Percentiles rank a stretch among this genome's conserved stretches.
Conservation (phyloP, 1,140 invertebrate species). For the Drosophila oshimai region DNA sequence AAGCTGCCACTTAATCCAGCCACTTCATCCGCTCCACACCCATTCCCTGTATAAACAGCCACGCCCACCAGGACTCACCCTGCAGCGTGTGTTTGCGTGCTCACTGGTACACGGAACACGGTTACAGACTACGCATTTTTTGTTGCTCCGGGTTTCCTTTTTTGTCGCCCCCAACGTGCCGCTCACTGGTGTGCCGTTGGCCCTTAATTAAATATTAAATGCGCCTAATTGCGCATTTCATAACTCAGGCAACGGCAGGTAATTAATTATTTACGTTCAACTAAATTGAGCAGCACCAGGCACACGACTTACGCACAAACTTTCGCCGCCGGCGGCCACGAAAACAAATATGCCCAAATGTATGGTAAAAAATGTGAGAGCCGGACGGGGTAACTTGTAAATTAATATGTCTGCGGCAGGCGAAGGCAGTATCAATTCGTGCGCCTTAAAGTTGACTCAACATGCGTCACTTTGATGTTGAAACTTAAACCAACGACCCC, state of each 20-base stretch:
- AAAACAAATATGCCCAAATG: constrained; percentile 30
- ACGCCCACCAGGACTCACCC: constrained; percentile 2
- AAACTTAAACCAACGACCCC: constrained; percentile 10
- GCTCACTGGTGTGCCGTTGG: constrained; percentile 55
- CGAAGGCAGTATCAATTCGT: constrained; percentile 6
- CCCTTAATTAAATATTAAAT: constrained; percentile 81
- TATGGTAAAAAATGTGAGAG: constrained; percentile 25
- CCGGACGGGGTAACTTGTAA: constrained; percentile 2
- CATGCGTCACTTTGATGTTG: constrained; percentile 39
- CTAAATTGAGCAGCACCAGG: constrained; percentile 70
- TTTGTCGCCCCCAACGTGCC: constrained; percentile 10
- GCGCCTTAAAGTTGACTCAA: constrained; percentile 24
- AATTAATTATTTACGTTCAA: constrained; percentile 79
- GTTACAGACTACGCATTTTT: constrained; percentile 20
- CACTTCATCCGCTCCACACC: constrained; percentile 46
- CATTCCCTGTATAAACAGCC: constrained; percentile 10
- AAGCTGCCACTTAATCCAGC: constrained; percentile 79
- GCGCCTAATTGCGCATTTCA: constrained; percentile 78
- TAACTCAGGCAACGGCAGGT: constrained; percentile 74
- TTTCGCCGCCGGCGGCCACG: constrained; percentile 17
- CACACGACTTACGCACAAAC: constrained; percentile 57
- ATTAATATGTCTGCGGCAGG: constrained; percentile 47
- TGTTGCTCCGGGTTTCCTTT: constrained; percentile 17
- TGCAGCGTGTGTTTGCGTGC: constrained; percentile 39
- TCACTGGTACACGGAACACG: constrained; percentile 4